Conservation (phyloP, 2,888 invertebrate species). For the Drosophila pseudotalamancana region DNA sequence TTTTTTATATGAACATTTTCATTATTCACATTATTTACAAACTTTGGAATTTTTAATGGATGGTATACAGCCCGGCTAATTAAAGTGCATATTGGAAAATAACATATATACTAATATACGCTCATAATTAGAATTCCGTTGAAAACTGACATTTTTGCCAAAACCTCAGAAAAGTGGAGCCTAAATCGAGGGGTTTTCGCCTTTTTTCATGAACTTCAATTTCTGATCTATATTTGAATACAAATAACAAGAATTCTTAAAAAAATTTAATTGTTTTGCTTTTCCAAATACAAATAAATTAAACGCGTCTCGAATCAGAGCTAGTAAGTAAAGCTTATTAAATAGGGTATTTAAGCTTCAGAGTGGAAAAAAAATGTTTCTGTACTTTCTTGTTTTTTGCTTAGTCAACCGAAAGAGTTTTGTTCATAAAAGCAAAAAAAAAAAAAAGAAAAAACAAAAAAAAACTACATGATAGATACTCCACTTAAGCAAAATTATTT, state of each 20-base stretch:
- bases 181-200: no score
- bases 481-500: conserved; percentile 30
- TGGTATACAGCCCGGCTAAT: not conserved
- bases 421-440: no score
- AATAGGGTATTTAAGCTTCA: not conserved
- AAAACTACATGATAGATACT: conserved; percentile 23
- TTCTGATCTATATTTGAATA: no score
- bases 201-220: no score
- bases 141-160: not conserved
- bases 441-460: conserved; percentile 3
- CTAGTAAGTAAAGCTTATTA: not conserved
- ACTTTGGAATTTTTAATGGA: no score
- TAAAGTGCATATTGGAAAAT: not conserved
- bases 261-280: no score
- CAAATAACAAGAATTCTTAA: no score
- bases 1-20: not conserved
- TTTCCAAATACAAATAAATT: not conserved
- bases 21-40: not conserved
- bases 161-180: not conserved
- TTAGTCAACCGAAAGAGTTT: conserved; percentile 12
- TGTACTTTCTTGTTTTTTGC: not conserved
- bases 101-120: conserved; percentile 1
- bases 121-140: conserved; percentile 11
- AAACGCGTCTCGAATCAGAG: no score
- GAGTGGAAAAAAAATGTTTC: not conserved